phyloP scores from a whole-genome alignment of 2,113 vertebrate species.

The Antigone vipio region DNA sequence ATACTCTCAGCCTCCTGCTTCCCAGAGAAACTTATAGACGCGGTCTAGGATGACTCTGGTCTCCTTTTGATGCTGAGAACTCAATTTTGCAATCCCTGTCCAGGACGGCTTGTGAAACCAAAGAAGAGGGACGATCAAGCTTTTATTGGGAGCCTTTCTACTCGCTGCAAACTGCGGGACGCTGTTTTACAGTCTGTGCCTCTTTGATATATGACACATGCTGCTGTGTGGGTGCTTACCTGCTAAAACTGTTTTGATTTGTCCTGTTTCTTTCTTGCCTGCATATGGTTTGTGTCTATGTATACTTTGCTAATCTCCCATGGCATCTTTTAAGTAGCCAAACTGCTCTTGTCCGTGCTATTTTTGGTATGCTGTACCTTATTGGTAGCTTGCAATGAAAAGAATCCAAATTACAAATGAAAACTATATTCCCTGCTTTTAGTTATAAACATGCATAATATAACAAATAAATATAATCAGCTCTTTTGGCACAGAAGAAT shows the following conservation, averaged over 20 bases:
- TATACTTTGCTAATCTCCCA: neutral
- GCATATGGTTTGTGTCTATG: slow-evolving; percentile 8
- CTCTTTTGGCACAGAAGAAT: neutral
- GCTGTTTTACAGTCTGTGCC: slow-evolving; percentile 45
- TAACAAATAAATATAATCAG: neutral
- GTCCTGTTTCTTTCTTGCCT: slow-evolving; percentile 26
- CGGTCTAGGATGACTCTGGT: neutral
- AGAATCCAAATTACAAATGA: neutral
- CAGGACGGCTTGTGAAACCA: slow-evolving; percentile 35
- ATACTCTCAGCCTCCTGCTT: neutral
- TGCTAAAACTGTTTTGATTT: slow-evolving; percentile 33
- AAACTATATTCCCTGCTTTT: neutral
- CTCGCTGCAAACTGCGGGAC: slow-evolving; percentile 21
- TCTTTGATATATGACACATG: slow-evolving; percentile 65
- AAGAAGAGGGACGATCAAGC: neutral
- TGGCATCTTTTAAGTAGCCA: slow-evolving; percentile 7
- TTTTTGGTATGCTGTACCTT: neutral
- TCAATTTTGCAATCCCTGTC: neutral
- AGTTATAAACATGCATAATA: neutral
- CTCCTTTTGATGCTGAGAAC: slow-evolving; percentile 26
- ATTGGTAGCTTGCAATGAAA: neutral
- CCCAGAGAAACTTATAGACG: neutral
- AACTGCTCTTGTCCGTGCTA: neutral
- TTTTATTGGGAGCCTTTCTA: slow-evolving; percentile 56
- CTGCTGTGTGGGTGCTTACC: slow-evolving; percentile 43